Percentiles rank a stretch among this genome's conserved stretches.
These are phyloP conservation scores for Enchytraeus crypticus DNA, from an alignment of 2,888 invertebrate species.

Conservation along the genomic window DNA sequence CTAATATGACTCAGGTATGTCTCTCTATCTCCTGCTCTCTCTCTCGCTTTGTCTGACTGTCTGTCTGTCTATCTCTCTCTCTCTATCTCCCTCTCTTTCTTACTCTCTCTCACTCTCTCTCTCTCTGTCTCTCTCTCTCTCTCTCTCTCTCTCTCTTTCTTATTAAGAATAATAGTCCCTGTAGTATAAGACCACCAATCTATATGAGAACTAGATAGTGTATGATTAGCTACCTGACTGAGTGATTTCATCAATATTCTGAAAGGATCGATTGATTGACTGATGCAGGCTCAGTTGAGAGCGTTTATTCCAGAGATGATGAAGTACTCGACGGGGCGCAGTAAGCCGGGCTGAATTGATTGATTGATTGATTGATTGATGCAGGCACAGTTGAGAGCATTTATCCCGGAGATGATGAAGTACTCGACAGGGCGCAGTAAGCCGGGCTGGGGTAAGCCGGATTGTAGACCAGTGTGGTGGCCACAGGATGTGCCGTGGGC, in stretches of 20 bases:
- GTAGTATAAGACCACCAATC: too few relatives aligned
- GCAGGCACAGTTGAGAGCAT: slow-evolving; percentile 80
- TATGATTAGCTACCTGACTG: too few relatives aligned
- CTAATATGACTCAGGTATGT: slow-evolving; percentile 83
- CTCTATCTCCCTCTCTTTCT: too few relatives aligned
- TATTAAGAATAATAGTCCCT: too few relatives aligned
- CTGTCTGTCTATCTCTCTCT: too few relatives aligned
- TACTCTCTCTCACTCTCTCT: too few relatives aligned
- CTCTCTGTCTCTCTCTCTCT: too few relatives aligned
- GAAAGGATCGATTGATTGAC: background rate
- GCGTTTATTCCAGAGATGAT: slow-evolving; percentile 96
- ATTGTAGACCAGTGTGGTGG: slow-evolving; percentile 95
- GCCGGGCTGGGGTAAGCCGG: slow-evolving; percentile 94
- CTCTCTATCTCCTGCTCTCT: too few relatives aligned
- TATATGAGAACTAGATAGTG: too few relatives aligned
- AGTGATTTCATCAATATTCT: too few relatives aligned
- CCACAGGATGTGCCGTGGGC: slow-evolving; percentile 96
- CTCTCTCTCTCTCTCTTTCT: too few relatives aligned
- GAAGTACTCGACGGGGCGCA: slow-evolving; percentile 78
- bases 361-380: background rate
- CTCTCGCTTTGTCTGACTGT: too few relatives aligned
- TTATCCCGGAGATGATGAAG: slow-evolving; percentile 94
- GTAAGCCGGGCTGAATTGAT: background rate
- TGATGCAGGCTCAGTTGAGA: slow-evolving; percentile 67
- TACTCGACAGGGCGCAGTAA: slow-evolving; percentile 90